phyloP scores from a whole-genome alignment of 2,888 invertebrate genomes.

The Gortyna flavago region DNA sequence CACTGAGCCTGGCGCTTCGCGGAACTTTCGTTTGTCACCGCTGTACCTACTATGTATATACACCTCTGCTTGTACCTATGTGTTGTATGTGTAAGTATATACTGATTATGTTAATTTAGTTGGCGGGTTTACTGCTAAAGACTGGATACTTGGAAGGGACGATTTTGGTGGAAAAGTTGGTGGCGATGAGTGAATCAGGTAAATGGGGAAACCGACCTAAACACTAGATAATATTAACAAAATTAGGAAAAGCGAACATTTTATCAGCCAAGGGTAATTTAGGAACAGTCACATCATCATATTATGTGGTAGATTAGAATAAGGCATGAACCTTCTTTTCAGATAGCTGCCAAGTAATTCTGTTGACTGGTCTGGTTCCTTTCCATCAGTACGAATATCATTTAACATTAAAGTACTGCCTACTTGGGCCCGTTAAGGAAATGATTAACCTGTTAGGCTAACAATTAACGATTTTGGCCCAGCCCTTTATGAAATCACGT shows the following conservation, averaged over 20 bases:
- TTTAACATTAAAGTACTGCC: not conserved
- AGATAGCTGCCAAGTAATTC: not conserved
- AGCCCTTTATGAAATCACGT: too few species aligned
- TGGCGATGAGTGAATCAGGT: not conserved
- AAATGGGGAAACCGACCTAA: not conserved
- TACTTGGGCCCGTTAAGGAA: not conserved
- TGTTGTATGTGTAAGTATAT: not conserved
- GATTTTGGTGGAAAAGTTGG: too few species aligned
- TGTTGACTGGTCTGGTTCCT: not conserved
- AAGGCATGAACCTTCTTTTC: not conserved
- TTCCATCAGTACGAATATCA: not conserved
- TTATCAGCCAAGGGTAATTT: not conserved
- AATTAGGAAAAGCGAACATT: not conserved
- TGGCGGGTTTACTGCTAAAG: not conserved
- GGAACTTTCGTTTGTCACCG: constrained; percentile 36
- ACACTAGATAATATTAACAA: not conserved
- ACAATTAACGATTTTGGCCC: not conserved
- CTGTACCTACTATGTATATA: not conserved
- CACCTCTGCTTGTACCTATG: not conserved
- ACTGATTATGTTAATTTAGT: not conserved
- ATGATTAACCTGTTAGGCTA: not conserved
- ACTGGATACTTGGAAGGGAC: not conserved
- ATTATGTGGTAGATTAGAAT: not conserved
- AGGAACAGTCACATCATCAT: not conserved
- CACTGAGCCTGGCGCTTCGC: constrained; percentile 29